phyloP scores from a whole-genome alignment of 1,140 invertebrate genomes.

The Argopecten irradians region DNA sequence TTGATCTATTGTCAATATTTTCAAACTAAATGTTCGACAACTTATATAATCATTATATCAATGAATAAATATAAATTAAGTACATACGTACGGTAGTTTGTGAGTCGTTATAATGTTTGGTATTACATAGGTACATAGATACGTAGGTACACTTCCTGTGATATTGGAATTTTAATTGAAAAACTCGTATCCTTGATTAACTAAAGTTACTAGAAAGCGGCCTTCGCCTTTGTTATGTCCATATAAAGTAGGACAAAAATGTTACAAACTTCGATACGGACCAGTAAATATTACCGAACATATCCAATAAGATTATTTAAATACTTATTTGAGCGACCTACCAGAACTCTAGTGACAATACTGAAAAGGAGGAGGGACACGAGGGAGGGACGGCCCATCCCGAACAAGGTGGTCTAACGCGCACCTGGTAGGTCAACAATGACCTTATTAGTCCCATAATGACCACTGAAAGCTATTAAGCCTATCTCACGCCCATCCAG shows the following conservation, averaged over 20 bases:
- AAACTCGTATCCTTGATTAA: too few species aligned
- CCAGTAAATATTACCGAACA: neutral
- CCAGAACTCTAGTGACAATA: neutral
- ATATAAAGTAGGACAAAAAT: neutral
- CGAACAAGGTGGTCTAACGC: neutral
- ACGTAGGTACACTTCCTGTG: too few species aligned
- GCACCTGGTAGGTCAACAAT: neutral
- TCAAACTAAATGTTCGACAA: too few species aligned
- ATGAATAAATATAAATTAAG: too few species aligned
- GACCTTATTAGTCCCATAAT: neutral
- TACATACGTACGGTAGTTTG: too few species aligned
- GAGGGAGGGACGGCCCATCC: neutral
- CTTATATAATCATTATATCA: too few species aligned
- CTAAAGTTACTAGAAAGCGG: too few species aligned
- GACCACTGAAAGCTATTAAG: neutral
- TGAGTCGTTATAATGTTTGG: too few species aligned
- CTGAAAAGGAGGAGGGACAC: neutral
- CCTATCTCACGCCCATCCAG: neutral
- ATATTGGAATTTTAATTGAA: too few species aligned
- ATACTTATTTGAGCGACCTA: neutral
- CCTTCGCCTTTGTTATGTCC: too few species aligned
- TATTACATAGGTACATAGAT: too few species aligned
- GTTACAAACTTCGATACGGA: neutral
- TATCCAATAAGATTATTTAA: neutral
- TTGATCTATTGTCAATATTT: too few species aligned